Conservation (phyloP, 2,797 vertebrate genomes). For the Alca torda region DNA sequence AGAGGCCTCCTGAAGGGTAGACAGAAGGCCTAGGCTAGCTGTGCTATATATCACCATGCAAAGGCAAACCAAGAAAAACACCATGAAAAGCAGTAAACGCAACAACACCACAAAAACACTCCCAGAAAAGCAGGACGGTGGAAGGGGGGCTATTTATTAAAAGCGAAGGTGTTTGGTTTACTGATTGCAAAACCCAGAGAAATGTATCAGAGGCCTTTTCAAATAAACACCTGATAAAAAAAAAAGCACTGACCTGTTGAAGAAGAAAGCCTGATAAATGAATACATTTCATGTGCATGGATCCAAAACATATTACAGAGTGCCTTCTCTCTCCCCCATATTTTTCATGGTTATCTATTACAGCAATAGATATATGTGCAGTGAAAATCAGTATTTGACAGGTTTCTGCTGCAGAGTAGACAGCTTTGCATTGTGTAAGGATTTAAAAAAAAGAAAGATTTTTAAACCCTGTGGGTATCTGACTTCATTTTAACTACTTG, state of each 20-base stretch:
- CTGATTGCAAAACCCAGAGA: background rate
- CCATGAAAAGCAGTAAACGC: background rate
- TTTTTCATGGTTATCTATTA: background rate
- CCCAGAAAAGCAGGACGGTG: background rate
- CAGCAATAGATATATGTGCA: background rate
- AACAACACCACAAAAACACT: background rate
- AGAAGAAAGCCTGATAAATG: background rate
- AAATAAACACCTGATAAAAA: conserved; percentile 27
- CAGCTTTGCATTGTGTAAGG: conserved; percentile 6
- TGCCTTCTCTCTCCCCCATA: background rate
- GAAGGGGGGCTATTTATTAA: background rate
- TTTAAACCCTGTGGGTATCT: background rate
- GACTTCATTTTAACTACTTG: background rate
- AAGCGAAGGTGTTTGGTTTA: background rate
- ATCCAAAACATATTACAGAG: background rate
- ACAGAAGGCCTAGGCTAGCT: background rate
- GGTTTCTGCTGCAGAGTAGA: background rate
- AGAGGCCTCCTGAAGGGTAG: background rate
- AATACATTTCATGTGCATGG: background rate
- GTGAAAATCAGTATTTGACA: background rate
- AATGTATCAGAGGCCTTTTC: background rate
- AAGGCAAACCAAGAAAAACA: background rate
- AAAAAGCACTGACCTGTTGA: background rate
- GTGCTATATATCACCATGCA: background rate
- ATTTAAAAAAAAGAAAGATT: background rate